Percentiles rank a stretch among this genome's conserved stretches.
Conservation (phyloP, 2,797 vertebrate species). For the Chanos chanos region DNA sequence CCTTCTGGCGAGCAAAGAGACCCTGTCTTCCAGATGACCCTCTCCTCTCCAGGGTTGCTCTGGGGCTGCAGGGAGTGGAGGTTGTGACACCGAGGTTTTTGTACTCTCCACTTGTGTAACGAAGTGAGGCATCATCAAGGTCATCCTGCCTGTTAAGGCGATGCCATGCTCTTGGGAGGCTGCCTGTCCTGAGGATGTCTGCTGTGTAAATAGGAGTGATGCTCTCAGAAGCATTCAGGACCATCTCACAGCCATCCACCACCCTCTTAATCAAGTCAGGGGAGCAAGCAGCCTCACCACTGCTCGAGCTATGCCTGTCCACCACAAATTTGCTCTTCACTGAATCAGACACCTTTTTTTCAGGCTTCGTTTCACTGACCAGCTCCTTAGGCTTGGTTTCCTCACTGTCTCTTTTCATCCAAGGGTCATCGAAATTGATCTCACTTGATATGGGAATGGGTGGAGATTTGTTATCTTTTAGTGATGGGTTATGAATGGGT, state of each 20-base stretch:
- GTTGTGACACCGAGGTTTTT: slow-evolving; percentile 54
- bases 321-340: slow-evolving; percentile 50
- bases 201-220: slow-evolving; percentile 67
- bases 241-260: slow-evolving; percentile 88
- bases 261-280: slow-evolving; percentile 80
- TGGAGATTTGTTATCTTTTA: slow-evolving; percentile 58
- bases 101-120: slow-evolving; percentile 57
- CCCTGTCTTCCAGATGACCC: slow-evolving; percentile 80
- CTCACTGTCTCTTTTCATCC: slow-evolving; percentile 82
- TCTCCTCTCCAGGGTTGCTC: slow-evolving; percentile 82
- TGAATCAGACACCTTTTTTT: slow-evolving; percentile 57
- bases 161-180: slow-evolving; percentile 79
- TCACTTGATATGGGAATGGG: slow-evolving; percentile 64
- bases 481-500: slow-evolving; percentile 49
- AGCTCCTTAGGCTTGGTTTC: slow-evolving; percentile 60
- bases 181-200: slow-evolving; percentile 76
- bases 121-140: slow-evolving; percentile 62
- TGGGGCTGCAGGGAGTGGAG: slow-evolving; percentile 79
- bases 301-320: slow-evolving; percentile 71
- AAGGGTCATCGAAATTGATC: slow-evolving; percentile 89
- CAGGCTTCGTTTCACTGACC: slow-evolving; percentile 59
- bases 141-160: slow-evolving; percentile 77
- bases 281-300: slow-evolving; percentile 72
- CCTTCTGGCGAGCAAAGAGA: slow-evolving; percentile 84
- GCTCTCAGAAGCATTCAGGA: slow-evolving; percentile 56